Base-by-base conservation (phyloP, 2,888 invertebrate genomes). In the Epinotia bilunana region DNA sequence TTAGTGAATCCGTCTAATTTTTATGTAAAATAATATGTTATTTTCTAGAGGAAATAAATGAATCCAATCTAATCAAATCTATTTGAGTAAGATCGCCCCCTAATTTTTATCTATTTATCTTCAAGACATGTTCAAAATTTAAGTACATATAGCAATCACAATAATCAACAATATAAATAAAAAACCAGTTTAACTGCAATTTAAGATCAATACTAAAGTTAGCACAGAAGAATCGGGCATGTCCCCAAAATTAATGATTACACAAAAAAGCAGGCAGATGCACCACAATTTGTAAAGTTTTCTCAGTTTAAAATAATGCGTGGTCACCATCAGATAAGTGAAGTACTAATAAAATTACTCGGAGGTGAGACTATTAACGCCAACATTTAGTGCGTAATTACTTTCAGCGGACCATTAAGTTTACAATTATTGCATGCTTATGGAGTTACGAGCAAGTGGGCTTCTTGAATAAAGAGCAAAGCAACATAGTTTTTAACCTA, bases 221-320 rank as follows among this genome's bases (percentile, higher is more conserved):
- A 65, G 77, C 80, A 68, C 77, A 71, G 80, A 82, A 82, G 82
- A 83, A 84, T 83, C 80, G 83, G 73, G 77, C 68, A 77, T 77
- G 77, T 76, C 74, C 75, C 55, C 75, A 62, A 74, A 81, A 83
- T 81, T 80, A 79, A 84, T 83, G 80, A 77, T 62, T 78, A 81
- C 82, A 79, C 77, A 74, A 80, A 83, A 85, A 81, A 77, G 79
- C 80, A 80, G 77, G 81, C 82, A 82, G 80, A 81, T 78, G 77
- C 78, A 68, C 78, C 71, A 79, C 79, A 77, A 80, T 83, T 81
- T 79, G 78, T 78, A 77, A 64, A 33, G 28, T 69, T 70, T 72
- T 67, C 58, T 60, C 64, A 68, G 20, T 70, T 46, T 49, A 13
- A 77, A 75, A 67, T 49, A 43, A 68, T 33, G 65, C 46, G 33